These are phyloP conservation scores for Neosilurus mollespiculum DNA, from an alignment of 2,797 vertebrate genomes.

Conservation along the genomic window DNA sequence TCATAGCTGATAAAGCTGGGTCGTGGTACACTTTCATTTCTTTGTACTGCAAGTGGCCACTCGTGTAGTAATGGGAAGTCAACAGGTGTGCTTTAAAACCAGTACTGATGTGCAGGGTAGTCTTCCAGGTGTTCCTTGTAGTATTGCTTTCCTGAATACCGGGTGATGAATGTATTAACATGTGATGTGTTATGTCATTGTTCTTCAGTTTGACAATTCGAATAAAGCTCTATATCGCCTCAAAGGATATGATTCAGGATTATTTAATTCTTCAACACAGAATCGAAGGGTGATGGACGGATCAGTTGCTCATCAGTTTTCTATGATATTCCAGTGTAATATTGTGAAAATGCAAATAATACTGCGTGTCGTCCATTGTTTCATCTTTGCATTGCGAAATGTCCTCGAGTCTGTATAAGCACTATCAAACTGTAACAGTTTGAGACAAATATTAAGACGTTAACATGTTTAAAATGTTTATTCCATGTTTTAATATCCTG, in stretches of 20 bases:
- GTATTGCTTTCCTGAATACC: neutral
- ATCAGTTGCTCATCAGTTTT: neutral
- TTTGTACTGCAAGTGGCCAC: neutral
- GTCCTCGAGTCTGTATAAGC: neutral
- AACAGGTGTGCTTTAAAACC: slow-evolving; percentile 6
- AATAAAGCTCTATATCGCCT: neutral
- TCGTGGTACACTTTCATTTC: neutral
- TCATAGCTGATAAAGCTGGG: neutral
- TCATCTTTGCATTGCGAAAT: neutral
- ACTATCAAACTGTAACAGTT: slow-evolving; percentile 3
- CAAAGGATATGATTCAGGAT: neutral
- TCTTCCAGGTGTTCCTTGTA: slow-evolving; percentile 5
- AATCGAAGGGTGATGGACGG: neutral
- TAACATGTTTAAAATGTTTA: neutral
- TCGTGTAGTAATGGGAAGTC: slow-evolving; percentile 6
- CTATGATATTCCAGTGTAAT: neutral
- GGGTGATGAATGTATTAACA: neutral
- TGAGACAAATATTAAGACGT: slow-evolving; percentile 27
- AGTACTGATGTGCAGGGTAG: neutral
- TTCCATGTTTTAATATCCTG: no score
- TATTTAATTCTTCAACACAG: neutral
- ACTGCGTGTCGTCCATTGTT: neutral
- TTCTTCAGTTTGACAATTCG: neutral
- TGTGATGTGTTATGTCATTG: neutral
- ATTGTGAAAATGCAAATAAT: neutral